phyloP scores from a whole-genome alignment of 2,888 invertebrate species.

The Incurvaria masculella region DNA sequence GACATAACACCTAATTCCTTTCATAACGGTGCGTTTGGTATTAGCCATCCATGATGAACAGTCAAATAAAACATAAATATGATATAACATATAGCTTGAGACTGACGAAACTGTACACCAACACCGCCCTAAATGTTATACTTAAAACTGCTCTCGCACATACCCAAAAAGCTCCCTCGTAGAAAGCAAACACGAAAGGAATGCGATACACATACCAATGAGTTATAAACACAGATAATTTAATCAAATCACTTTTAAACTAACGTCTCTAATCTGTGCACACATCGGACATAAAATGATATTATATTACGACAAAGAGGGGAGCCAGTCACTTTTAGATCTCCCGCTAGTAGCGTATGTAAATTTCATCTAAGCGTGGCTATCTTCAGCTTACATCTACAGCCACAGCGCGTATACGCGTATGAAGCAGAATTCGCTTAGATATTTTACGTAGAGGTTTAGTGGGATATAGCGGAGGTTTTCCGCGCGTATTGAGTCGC shows the following conservation, averaged over 20 bases:
- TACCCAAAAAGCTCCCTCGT: background rate
- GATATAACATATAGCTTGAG: too few relatives aligned
- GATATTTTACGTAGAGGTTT: background rate
- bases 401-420: background rate
- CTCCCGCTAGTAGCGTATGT: background rate
- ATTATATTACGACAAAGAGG: constrained; percentile 56
- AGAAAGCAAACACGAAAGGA: background rate
- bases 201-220: too few relatives aligned
- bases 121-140: too few relatives aligned
- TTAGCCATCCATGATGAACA: too few relatives aligned
- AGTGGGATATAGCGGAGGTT: background rate
- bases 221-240: too few relatives aligned
- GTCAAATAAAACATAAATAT: too few relatives aligned
- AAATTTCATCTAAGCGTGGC: background rate
- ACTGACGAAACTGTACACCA: too few relatives aligned
- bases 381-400: background rate
- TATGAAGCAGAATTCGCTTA: background rate
- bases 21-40: too few relatives aligned
- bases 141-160: too few relatives aligned
- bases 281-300: constrained; percentile 54
- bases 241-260: constrained; percentile 57
- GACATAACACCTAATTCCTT: too few relatives aligned
- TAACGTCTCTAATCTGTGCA: constrained; percentile 48
- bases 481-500: background rate
- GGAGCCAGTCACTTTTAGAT: constrained; percentile 22